Evolutionary conservation across 2,797 vertebrate genomes (phyloP), one percentile per base, ranked within the genome.

Genomic region (Hyperoplus immaculatus): DNA sequence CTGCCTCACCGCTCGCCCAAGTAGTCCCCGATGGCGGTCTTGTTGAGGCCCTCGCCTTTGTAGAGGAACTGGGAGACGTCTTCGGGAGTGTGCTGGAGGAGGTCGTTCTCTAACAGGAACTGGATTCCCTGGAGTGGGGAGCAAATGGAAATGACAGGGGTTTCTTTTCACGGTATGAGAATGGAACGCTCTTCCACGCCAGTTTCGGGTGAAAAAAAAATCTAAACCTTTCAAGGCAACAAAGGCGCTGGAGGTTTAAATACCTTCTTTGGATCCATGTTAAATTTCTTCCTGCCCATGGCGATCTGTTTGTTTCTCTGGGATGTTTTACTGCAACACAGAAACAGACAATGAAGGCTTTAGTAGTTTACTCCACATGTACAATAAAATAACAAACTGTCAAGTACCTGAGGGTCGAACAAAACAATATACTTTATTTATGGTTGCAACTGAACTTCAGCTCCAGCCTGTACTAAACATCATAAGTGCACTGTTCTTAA

Each of bases 201-300:
- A 39, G 49, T 43, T n/a, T 51, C 1, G 8, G 57, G 7, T 6
- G 15, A 46, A 43, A 36, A 45, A 60, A 51, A 16, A n/a, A 38
- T 4, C 2, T 1, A 29, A 13, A 51, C 11, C 10, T 59, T 43
- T 78, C 36, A 49, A 79, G 39, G 53, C 75, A 55, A 21, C 47
- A 15, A 50, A 74, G 51, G 49, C 47, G 13, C 38, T 10, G 39
- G 18, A 69, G 50, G 46, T 43, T 43, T 42, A 4, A 29, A 63
- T 88, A 99, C 98, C 97, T 99, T 99, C 89, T 99, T 98, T 63
- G 97, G 98, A 77, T 99, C 98, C 98, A 99, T 99, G 92, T 99
- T 99, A 94, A 99, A 99, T 88, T 99, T 99, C 93, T 99, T 99
- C 87, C 97, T 96, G 81, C 98, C 98, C 96, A 98, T 98, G 36